A percentile compares a stretch with the other conserved stretches of the same genome.
Conservation (phyloP, 1,140 invertebrate species). For the Mya arenaria region DNA sequence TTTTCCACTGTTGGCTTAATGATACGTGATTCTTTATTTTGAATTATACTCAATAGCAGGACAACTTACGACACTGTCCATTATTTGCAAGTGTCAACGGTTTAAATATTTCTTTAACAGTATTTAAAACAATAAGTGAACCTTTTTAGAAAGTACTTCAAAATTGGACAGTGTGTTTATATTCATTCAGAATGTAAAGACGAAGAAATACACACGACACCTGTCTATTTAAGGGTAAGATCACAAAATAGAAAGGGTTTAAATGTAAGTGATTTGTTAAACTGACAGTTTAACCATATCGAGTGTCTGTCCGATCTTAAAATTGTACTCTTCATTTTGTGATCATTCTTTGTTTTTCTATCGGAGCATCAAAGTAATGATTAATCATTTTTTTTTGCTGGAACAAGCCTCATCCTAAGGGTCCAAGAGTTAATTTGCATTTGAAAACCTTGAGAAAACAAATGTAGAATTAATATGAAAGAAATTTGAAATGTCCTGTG, state of each 20-base stretch:
- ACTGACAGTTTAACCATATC: conserved; percentile 48
- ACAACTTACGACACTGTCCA: too few relatives aligned
- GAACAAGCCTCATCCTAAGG: not conserved
- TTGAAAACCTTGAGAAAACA: conserved; percentile 48
- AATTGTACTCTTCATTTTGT: conserved; percentile 37
- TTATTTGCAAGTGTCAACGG: too few relatives aligned
- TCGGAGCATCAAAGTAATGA: too few relatives aligned
- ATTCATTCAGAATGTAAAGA: too few relatives aligned
- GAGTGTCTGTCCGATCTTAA: conserved; percentile 10
- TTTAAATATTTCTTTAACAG: too few relatives aligned
- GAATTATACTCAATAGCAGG: too few relatives aligned
- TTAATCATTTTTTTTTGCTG: not conserved
- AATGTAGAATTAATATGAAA: conserved; percentile 55
- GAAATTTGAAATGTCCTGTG: conserved; percentile 4
- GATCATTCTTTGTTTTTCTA: conserved; percentile 42
- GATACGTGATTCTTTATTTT: too few relatives aligned
- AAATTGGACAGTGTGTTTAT: too few relatives aligned
- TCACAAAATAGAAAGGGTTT: not conserved
- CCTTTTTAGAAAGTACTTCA: too few relatives aligned
- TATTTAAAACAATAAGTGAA: too few relatives aligned
- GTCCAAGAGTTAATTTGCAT: conserved; percentile 35
- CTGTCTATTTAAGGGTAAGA: conserved; percentile 9
- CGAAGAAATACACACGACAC: conserved; percentile 15
- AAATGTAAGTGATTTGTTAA: conserved; percentile 37
- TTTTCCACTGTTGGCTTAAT: too few relatives aligned